Conservation (phyloP, 37 sponge, comb jelly and placozoan species). For the Dysidea cf. avara region DNA sequence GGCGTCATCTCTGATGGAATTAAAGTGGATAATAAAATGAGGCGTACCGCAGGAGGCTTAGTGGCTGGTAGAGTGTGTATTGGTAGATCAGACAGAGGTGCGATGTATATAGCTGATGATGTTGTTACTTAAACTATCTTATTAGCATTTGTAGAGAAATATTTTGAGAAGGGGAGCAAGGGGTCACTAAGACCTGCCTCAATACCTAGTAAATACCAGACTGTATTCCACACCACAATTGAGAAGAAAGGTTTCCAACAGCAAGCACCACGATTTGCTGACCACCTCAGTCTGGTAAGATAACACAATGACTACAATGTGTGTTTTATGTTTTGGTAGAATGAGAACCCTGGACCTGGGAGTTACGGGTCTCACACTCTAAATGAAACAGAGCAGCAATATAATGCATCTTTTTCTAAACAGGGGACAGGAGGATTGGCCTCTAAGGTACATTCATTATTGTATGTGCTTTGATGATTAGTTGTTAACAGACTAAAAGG, state of each 20-base stretch:
- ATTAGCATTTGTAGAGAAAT: too few relatives aligned
- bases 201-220: constrained; percentile 88
- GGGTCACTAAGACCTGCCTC: too few relatives aligned
- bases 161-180: too few relatives aligned
- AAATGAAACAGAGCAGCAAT: not conserved
- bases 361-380: constrained; percentile 14
- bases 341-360: constrained; percentile 84
- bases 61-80: too few relatives aligned
- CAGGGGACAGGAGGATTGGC: constrained; percentile 81
- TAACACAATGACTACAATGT: not conserved
- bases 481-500: constrained; percentile 30
- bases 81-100: too few relatives aligned
- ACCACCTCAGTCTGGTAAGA: constrained; percentile 33
- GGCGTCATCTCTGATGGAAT: too few relatives aligned
- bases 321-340: constrained; percentile 8
- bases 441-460: constrained; percentile 54
- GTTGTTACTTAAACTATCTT: too few relatives aligned
- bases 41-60: too few relatives aligned
- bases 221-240: constrained; percentile 52
- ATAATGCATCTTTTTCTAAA: constrained; percentile 35
- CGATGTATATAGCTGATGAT: too few relatives aligned
- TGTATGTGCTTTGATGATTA: not conserved
- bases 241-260: constrained; percentile 85
- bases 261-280: constrained; percentile 67
- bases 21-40: too few relatives aligned